These are phyloP conservation scores for Drosophila asahinai DNA, from an alignment of 1,140 invertebrate species.

Conservation along the genomic window DNA sequence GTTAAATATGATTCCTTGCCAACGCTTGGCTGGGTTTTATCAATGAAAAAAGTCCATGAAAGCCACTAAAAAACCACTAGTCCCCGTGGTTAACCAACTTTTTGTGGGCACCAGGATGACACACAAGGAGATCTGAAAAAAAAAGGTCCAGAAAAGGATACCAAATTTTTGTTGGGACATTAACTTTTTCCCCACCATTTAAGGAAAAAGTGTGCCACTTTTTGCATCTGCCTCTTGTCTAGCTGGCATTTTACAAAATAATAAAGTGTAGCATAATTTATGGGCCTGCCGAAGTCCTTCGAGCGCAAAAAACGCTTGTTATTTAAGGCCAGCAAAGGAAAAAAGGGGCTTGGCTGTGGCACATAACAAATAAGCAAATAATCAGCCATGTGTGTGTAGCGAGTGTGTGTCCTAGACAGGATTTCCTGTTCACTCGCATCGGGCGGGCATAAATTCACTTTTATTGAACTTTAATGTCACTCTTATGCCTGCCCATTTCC, in stretches of 20 bases:
- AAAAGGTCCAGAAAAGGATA: conserved; percentile 14
- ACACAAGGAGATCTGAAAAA: conserved; percentile 9
- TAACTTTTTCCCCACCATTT: conserved; percentile 46
- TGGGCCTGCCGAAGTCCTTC: conserved; percentile 27
- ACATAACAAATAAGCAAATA: neutral
- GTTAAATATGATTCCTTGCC: conserved; percentile 6
- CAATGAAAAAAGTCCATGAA: conserved; percentile 1
- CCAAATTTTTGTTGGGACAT: conserved; percentile 30
- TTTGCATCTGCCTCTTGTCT: conserved; percentile 35
- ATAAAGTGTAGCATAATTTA: conserved; percentile 78
- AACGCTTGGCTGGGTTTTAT: conserved; percentile 17
- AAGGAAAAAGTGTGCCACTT: conserved; percentile 33
- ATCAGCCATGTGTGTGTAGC: too few relatives aligned
- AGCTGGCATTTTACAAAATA: conserved; percentile 64
- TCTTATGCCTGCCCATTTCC: conserved; percentile 57
- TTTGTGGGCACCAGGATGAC: conserved; percentile 2
- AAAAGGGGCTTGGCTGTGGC: neutral
- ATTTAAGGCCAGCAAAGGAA: conserved; percentile 56
- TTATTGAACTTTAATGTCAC: conserved; percentile 72
- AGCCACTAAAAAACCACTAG: neutral
- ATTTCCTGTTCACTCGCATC: conserved; percentile 14
- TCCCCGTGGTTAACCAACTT: conserved; percentile 19
- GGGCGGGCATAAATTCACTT: conserved; percentile 64
- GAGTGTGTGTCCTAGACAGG: too few relatives aligned
- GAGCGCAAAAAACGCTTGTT: conserved; percentile 60